Evolutionary conservation across 2,113 vertebrate species (phyloP), one percentile per base, ranked within the genome.

Genomic region (Sapajus apella): DNA sequence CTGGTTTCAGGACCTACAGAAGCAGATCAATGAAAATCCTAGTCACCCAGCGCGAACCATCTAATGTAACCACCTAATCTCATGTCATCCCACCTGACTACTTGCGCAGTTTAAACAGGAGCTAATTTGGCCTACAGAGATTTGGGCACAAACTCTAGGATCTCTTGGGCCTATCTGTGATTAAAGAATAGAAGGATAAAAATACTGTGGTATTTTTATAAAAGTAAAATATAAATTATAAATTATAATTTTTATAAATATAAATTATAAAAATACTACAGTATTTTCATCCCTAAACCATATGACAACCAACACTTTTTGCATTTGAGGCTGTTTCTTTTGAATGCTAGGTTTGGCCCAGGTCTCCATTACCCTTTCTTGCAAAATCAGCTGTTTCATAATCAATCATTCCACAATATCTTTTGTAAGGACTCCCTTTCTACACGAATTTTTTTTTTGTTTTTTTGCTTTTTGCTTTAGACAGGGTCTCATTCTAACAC

Each of bases 241-340:
- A 47, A 47, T 47, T 47, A 40, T 37, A 25, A 80, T 43, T 43
- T 43, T 43, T 43, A 45, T 45, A 47, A 47, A 47, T 47, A 10
- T 47, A 47, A 47, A 47, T 47, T 47, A 40, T 37, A 25, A 80
- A 73, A 70, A 40, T 0, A 3, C 8, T 20, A 30, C 27, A 30
- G 61, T 14, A 30, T 64, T 64, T 64, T 30, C 30, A 13, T 6
- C 61, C 72, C 52, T 30, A 47, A 43, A 68, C 30, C 30, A 11
- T 0, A 25, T 1, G 30, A 8, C 0, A 5, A 56, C 27, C 90
- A 32, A 17, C 27, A 1, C 8, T 37, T 47, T 35, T 45, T 35
- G 56, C n/a, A 2, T 45, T 40, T 9, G 30, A 84, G 37, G 35
- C 47, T 16, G 23, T 76, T 81, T 81, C 40, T 52, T 73, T n/a